Percentiles rank a stretch among this genome's conserved stretches.
phyloP scores from a whole-genome alignment of 2,888 invertebrate genomes.

The Sarcophaga caerulescens region DNA sequence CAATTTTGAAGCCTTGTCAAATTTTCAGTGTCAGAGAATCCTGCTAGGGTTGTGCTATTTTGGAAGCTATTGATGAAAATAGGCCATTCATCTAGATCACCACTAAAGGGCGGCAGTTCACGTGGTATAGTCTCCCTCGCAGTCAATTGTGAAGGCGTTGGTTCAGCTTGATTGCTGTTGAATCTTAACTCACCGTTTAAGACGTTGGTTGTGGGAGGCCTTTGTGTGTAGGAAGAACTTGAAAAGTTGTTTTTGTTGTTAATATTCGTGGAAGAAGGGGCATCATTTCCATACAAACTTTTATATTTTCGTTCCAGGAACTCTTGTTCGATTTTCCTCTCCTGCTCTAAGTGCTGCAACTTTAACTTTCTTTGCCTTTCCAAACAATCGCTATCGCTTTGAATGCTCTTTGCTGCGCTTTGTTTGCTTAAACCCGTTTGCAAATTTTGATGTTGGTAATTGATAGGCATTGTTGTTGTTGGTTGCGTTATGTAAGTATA shows the following conservation, averaged over 20 bases:
- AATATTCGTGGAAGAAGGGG: too few relatives aligned
- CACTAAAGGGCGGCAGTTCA: too few relatives aligned
- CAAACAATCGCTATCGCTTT: not conserved
- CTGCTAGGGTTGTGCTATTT: not conserved
- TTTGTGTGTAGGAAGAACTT: too few relatives aligned
- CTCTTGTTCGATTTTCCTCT: constrained; percentile 14
- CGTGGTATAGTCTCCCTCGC: not conserved
- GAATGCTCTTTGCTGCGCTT: not conserved
- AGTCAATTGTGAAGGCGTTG: constrained; percentile 12
- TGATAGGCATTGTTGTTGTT: not conserved
- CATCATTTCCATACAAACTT: not conserved
- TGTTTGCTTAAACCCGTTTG: not conserved
- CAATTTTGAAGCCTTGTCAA: not conserved
- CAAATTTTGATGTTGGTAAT: not conserved
- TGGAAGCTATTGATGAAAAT: not conserved
- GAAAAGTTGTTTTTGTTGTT: too few relatives aligned
- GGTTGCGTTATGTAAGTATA: too few relatives aligned
- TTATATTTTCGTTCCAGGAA: constrained; percentile 25
- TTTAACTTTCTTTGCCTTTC: not conserved
- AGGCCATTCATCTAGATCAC: not conserved
- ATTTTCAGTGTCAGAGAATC: not conserved
- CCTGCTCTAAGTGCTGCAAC: constrained; percentile 14
- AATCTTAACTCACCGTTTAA: not conserved
- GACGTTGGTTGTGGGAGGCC: not conserved
- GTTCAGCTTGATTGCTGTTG: not conserved